Percentiles rank a stretch among this genome's conserved stretches.
Evolutionary conservation across 2,888 invertebrate species (phyloP).

Genomic region (Conistra vaccinii): DNA sequence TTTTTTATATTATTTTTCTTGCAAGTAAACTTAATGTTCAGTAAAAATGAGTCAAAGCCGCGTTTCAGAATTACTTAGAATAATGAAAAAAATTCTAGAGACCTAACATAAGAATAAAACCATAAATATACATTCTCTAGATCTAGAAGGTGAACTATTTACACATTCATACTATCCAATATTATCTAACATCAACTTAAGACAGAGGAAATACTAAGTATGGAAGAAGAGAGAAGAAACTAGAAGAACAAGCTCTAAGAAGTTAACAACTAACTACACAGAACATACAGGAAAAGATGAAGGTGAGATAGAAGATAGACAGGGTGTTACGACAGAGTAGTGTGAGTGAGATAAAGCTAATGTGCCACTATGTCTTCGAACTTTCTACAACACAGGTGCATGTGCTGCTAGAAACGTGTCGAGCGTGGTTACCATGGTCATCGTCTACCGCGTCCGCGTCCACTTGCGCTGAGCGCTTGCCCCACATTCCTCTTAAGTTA

Average conservation of each 20-base stretch:
- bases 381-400: conserved; percentile 9
- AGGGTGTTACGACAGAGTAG: conserved; percentile 41
- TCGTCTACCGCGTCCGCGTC: conserved; percentile 73
- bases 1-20: background rate
- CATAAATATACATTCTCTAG: background rate
- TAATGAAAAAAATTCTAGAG: background rate
- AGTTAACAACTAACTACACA: conserved; percentile 46
- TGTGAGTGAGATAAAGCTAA: conserved; percentile 59
- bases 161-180: conserved; percentile 28
- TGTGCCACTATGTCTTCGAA: conserved; percentile 36
- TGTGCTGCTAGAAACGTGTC: conserved; percentile 13
- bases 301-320: conserved; percentile 52
- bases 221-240: conserved; percentile 35
- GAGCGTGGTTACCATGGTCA: conserved; percentile 80
- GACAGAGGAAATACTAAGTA: conserved; percentile 28
- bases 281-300: conserved; percentile 37
- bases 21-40: background rate
- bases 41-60: background rate
- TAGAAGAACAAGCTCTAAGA: conserved; percentile 53
- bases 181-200: conserved; percentile 52
- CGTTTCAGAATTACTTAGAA: conserved; percentile 1
- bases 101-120: background rate
- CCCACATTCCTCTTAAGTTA: conserved; percentile 95
- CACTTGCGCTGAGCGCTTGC: conserved; percentile 91
- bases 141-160: conserved; percentile 15